These are phyloP conservation scores for Chydorus sphaericus DNA, from an alignment of 2,888 invertebrate species.

Conservation along the genomic window DNA sequence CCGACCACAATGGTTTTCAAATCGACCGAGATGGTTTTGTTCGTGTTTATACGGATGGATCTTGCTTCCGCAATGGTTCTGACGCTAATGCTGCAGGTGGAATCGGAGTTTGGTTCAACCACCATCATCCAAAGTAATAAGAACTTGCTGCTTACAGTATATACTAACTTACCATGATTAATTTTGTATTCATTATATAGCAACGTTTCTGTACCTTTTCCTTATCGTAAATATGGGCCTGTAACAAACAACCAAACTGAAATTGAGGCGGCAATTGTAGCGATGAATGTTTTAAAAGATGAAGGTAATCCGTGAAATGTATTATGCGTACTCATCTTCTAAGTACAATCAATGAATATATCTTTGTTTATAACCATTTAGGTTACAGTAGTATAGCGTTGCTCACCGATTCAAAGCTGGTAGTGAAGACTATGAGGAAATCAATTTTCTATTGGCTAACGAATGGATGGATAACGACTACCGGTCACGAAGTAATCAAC, in stretches of 20 bases:
- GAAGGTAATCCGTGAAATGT: too few relatives aligned
- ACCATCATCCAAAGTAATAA: constrained; percentile 46
- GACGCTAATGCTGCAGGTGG: constrained; percentile 65
- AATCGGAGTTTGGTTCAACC: constrained; percentile 82
- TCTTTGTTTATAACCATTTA: too few relatives aligned
- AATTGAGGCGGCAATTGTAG: constrained; percentile 72
- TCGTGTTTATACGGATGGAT: constrained; percentile 81
- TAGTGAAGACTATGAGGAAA: too few relatives aligned
- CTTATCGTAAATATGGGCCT: too few relatives aligned
- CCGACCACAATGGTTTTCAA: too few relatives aligned
- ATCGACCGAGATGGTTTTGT: constrained; percentile 37
- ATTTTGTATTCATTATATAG: constrained; percentile 28
- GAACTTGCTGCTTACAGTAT: background rate
- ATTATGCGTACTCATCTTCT: too few relatives aligned
- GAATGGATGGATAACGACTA: too few relatives aligned
- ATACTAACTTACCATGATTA: background rate
- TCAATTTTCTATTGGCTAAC: too few relatives aligned
- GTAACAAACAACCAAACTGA: constrained; percentile 94
- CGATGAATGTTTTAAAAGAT: constrained; percentile 51
- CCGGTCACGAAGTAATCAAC: too few relatives aligned
- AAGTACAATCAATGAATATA: too few relatives aligned
- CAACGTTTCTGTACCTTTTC: constrained; percentile 62
- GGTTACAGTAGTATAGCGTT: too few relatives aligned
- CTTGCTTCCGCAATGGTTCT: constrained; percentile 69
- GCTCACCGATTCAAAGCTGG: too few relatives aligned